phyloP scores from a whole-genome alignment of 1,140 invertebrate species.

The Homarus americanus region DNA sequence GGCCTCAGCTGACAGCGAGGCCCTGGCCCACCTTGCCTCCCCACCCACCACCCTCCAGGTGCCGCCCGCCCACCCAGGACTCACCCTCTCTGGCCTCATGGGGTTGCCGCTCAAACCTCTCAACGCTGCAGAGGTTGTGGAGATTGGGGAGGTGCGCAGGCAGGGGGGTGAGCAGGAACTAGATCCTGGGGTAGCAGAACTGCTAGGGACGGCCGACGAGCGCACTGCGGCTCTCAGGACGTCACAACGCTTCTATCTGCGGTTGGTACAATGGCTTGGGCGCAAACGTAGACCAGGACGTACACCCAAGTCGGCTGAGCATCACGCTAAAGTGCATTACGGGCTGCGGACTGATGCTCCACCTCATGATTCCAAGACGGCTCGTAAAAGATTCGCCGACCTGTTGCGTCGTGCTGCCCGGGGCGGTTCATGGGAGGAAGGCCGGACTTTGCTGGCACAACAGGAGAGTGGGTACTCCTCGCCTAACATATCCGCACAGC shows the following conservation, averaged over 20 bases:
- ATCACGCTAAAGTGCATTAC: constrained; percentile 68
- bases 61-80: constrained; percentile 45
- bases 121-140: neutral
- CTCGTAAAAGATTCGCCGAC: constrained; percentile 68
- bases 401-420: constrained; percentile 64
- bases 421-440: constrained; percentile 72
- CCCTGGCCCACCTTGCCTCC: neutral
- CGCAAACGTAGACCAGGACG: constrained; percentile 62
- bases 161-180: neutral
- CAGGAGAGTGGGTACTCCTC: constrained; percentile 75
- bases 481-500: constrained; percentile 72
- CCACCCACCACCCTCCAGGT: constrained; percentile 30
- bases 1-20: constrained; percentile 62
- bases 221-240: constrained; percentile 44
- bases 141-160: constrained; percentile 5
- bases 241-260: constrained; percentile 69
- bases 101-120: constrained; percentile 58
- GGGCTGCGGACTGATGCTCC: constrained; percentile 61
- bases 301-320: constrained; percentile 62
- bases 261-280: constrained; percentile 69
- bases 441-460: constrained; percentile 67
- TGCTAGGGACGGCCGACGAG: constrained; percentile 59
- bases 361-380: constrained; percentile 61
- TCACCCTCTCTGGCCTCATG: constrained; percentile 60
- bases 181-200: constrained; percentile 48